Evolutionary conservation across 2,113 vertebrate species (phyloP).

Genomic region (Otus sunia): DNA sequence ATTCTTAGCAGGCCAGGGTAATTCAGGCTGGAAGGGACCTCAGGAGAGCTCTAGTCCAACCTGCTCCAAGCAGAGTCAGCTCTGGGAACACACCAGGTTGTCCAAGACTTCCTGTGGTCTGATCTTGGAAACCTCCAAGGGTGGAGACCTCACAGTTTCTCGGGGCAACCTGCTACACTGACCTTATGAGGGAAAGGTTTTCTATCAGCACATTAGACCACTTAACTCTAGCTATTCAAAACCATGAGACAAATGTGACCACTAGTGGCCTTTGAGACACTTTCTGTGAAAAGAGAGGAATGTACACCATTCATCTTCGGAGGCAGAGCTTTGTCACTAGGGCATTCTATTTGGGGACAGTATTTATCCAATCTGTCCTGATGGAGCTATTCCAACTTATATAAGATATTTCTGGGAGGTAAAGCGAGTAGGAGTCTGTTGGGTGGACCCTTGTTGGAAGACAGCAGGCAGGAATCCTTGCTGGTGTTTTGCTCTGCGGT

Average conservation of each 20-base stretch:
- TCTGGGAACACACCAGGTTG: not conserved
- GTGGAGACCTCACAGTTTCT: not conserved
- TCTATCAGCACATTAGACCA: not conserved
- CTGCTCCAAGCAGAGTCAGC: not conserved
- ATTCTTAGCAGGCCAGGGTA: not conserved
- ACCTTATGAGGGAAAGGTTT: not conserved
- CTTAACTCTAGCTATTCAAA: not conserved
- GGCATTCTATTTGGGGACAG: accelerated
- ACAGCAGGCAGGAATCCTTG: not conserved
- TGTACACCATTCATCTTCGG: accelerated
- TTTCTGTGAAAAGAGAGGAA: not conserved
- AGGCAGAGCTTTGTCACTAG: not conserved
- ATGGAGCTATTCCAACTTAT: not conserved
- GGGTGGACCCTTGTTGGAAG: not conserved
- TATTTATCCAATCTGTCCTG: not conserved
- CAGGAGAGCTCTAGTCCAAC: not conserved
- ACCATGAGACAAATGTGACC: not conserved
- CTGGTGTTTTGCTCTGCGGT: not conserved
- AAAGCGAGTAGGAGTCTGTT: accelerated
- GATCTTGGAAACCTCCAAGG: not conserved
- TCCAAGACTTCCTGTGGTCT: not conserved
- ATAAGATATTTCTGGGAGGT: not conserved
- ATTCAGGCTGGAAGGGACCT: not conserved
- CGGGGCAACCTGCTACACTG: not conserved
- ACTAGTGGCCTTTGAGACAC: not conserved